Percentiles rank a stretch among this genome's conserved stretches.
These are phyloP conservation scores for Maniola hyperantus DNA, from an alignment of 2,888 invertebrate species.

Conservation along the genomic window DNA sequence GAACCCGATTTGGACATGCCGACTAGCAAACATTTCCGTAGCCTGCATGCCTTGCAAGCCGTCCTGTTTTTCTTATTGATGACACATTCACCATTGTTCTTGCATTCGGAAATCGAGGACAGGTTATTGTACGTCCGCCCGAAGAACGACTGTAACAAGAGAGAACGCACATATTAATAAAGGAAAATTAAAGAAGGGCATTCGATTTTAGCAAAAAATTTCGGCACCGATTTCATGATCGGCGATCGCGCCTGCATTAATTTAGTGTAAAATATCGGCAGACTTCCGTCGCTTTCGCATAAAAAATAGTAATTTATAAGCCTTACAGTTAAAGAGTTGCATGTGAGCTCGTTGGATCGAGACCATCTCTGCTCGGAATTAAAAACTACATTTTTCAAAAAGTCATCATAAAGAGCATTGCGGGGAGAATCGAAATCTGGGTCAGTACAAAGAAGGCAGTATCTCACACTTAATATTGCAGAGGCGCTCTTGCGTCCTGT, in stretches of 20 bases:
- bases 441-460: conserved; percentile 74
- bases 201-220: conserved; percentile 58
- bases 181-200: conserved; percentile 51
- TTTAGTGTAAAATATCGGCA: conserved; percentile 75
- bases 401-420: conserved; percentile 78
- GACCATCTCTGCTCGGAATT: conserved; percentile 66
- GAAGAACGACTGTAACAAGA: conserved; percentile 93
- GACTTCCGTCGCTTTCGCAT: conserved; percentile 69
- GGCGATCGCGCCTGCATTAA: conserved; percentile 67
- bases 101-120: conserved; percentile 94
- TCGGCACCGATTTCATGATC: conserved; percentile 62
- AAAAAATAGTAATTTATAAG: conserved; percentile 77
- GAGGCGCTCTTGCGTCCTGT: conserved; percentile 65
- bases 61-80: conserved; percentile 97
- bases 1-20: conserved; percentile 97
- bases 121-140: conserved; percentile 96
- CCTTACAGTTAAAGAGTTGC: conserved; percentile 76
- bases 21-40: conserved; percentile 92
- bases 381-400: conserved; percentile 81
- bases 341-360: conserved; percentile 65
- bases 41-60: conserved; percentile 94
- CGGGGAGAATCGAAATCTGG: conserved; percentile 72
- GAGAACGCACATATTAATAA: conserved; percentile 59
- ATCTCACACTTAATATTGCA: conserved; percentile 79
- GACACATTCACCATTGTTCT: conserved; percentile 94